These are phyloP conservation scores for Eupristina koningsbergeri DNA, from an alignment of 1,140 invertebrate species.

Conservation along the genomic window DNA sequence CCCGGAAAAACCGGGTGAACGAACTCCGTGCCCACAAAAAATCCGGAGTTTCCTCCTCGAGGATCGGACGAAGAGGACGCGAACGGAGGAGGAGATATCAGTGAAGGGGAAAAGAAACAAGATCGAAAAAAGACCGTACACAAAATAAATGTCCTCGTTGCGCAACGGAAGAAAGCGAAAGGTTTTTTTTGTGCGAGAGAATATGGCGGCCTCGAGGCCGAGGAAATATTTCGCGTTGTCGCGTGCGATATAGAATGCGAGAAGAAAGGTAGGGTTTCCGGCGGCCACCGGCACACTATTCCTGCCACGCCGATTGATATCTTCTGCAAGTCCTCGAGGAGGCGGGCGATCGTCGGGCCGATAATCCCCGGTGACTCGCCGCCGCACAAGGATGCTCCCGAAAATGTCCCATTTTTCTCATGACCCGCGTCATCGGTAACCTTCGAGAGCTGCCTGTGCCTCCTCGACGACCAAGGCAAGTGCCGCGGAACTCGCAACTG, in stretches of 20 bases:
- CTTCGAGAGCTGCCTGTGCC: neutral
- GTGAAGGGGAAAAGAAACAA: conserved; percentile 24
- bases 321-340: neutral
- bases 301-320: neutral
- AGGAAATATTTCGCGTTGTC: conserved; percentile 38
- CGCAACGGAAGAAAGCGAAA: conserved; percentile 38
- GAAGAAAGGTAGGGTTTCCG: conserved; percentile 40
- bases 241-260: conserved; percentile 19
- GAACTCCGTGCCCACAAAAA: neutral
- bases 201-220: conserved; percentile 29
- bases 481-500: too few species aligned
- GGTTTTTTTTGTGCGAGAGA: conserved; percentile 17
- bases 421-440: neutral
- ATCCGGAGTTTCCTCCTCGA: neutral
- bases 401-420: too few species aligned
- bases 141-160: conserved; percentile 12
- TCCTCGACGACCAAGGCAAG: too few species aligned
- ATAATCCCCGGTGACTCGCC: neutral
- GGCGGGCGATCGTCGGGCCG: neutral
- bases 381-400: too few species aligned
- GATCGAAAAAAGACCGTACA: conserved; percentile 14
- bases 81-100: neutral
- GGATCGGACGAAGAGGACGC: neutral
- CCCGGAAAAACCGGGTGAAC: too few species aligned
- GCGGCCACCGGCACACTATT: conserved; percentile 13